Percentiles rank a stretch among this genome's conserved stretches.
Evolutionary conservation across 2,113 vertebrate species (phyloP).

Genomic region (Istiophorus platypterus): DNA sequence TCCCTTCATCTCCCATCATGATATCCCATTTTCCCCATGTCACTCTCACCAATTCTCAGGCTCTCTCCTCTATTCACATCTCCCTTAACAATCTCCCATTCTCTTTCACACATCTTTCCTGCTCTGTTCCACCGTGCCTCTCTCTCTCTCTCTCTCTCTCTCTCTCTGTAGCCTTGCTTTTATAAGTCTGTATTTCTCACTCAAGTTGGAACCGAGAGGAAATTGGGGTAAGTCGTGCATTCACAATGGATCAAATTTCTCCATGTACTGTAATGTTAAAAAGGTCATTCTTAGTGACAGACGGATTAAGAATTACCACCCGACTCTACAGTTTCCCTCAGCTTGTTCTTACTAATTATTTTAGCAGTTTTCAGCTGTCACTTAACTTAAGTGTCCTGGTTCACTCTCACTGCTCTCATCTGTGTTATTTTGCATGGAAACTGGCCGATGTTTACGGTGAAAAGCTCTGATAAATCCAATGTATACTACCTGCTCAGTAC

Average conservation of each 20-base stretch:
- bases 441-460: too few relatives aligned
- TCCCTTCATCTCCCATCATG: constrained; percentile 10
- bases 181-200: constrained; percentile 4
- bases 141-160: neutral
- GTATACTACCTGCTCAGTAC: too few relatives aligned
- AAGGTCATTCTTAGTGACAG: neutral
- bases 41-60: constrained; percentile 76
- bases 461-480: too few relatives aligned
- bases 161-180: neutral
- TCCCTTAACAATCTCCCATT: constrained; percentile 27
- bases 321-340: neutral
- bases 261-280: neutral
- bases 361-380: too few relatives aligned
- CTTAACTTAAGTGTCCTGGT: too few relatives aligned
- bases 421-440: too few relatives aligned
- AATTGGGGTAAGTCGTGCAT: neutral
- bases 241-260: neutral
- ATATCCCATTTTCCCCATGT: constrained; percentile 43
- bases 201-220: neutral
- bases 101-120: constrained; percentile 61
- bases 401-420: too few relatives aligned
- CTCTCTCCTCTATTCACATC: constrained; percentile 41
- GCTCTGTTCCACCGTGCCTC: neutral
- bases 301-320: neutral
- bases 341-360: too few relatives aligned